Evolutionary conservation across 2,888 invertebrate species (phyloP), one percentile per base, ranked within the genome.

Genomic region (Encarsia formosa): DNA sequence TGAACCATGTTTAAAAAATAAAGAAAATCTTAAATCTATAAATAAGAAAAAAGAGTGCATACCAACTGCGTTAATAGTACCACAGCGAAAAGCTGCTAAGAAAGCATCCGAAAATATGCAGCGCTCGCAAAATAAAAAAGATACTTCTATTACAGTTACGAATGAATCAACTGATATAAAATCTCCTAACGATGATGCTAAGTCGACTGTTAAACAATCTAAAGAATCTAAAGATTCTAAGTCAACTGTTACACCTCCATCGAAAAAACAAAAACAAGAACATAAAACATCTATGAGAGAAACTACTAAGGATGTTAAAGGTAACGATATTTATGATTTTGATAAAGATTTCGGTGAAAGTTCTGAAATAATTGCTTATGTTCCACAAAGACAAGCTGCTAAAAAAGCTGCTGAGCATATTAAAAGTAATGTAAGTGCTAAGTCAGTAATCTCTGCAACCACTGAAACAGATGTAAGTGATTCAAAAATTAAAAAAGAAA

Each of bases 351-450:
- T 76, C 4, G 83, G 82, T 24, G 84, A 85, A 64, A 68, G 70
- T 15, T 63, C 67, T 60, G 82, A 85, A 65, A 79, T 86, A 40
- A 80, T 90, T 35, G 85, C 89, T 0, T 90, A 91, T 70, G 92
- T 93, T 19, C 92, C 92, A 2, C 92, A 93, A 70, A 77, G 92
- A 54, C 90, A 91, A 74, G 92, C 92, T 1, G 92, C 92, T 11
- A 91, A 91, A 70, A 92, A 92, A 71, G 92, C 92, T 0, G 91
- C 91, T 2, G 91, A 91, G 64, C 90, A 91, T 67, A 88, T 92
- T 48, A 90, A 91, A 70, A 88, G 88, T 70, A 88, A 87, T 6
- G 77, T 86, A 61, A 84, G 84, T 47, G 57, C 80, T 1, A 79
- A 80, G 62, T 79, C 80, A 24, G 63, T 69, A 37, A 61, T 69